phyloP scores from a whole-genome alignment of 1,140 invertebrate species.

The Mya arenaria region DNA sequence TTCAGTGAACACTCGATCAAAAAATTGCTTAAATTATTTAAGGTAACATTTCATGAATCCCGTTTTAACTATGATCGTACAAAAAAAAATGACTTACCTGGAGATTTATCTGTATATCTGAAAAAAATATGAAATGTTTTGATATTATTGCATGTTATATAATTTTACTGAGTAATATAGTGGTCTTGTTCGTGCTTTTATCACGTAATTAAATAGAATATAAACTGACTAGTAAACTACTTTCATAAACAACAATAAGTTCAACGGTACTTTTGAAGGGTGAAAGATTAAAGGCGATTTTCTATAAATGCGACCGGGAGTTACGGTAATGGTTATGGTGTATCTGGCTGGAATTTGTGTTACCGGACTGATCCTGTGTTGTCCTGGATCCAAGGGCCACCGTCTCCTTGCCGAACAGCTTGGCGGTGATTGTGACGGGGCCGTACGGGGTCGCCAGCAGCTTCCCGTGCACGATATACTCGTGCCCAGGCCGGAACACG shows the following conservation, averaged over 20 bases:
- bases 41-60: neutral
- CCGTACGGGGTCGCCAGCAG: neutral
- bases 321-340: no score
- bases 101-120: slow-evolving; percentile 13
- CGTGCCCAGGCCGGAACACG: slow-evolving; percentile 10
- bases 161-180: neutral
- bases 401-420: neutral
- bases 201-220: no score
- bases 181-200: neutral
- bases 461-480: slow-evolving; percentile 17
- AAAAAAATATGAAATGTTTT: neutral
- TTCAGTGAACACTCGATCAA: neutral
- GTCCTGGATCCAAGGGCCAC: neutral
- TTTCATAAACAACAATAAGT: no score
- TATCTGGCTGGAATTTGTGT: no score
- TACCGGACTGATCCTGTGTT: neutral
- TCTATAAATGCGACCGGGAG: no score
- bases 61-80: neutral
- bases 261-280: no score
- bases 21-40: neutral
- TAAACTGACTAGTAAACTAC: neutral
- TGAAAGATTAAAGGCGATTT: no score
- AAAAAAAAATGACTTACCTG: no score
- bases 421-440: neutral
- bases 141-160: neutral